These are phyloP conservation scores for Gisinianus flammeolus DNA, from an alignment of 2,888 invertebrate species.

Conservation along the genomic window DNA sequence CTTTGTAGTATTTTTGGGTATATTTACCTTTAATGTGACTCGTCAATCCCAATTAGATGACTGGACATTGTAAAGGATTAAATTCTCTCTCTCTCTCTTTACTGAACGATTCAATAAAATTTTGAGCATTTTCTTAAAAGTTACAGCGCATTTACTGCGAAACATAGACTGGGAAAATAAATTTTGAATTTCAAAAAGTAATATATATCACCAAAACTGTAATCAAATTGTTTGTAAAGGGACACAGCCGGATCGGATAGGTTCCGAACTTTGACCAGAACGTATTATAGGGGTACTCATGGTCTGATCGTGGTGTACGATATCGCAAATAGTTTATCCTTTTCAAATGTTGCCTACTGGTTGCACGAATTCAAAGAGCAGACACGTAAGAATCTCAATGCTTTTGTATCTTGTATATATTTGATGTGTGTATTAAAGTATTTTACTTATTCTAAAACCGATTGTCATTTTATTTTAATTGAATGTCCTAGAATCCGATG, in stretches of 20 bases:
- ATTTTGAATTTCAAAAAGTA: too few relatives aligned
- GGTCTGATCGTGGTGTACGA: constrained; percentile 50
- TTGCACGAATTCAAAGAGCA: not conserved
- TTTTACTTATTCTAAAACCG: not conserved
- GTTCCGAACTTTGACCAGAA: constrained; percentile 47
- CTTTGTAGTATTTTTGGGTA: too few relatives aligned
- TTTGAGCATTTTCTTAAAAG: too few relatives aligned
- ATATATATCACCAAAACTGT: too few relatives aligned
- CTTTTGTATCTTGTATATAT: not conserved
- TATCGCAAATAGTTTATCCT: constrained; percentile 35
- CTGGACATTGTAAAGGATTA: too few relatives aligned
- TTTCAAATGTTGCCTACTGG: not conserved
- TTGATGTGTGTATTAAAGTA: not conserved
- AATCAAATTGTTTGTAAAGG: constrained; percentile 37
- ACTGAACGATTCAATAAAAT: too few relatives aligned
- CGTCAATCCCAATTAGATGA: too few relatives aligned
- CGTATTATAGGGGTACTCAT: constrained; percentile 45
- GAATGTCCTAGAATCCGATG: constrained; percentile 8
- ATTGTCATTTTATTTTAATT: not conserved
- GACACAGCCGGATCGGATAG: constrained; percentile 52
- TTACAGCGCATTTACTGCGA: too few relatives aligned
- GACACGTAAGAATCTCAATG: not conserved
- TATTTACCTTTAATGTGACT: too few relatives aligned
- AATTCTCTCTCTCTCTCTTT: too few relatives aligned
- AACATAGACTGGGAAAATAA: too few relatives aligned